Conservation (phyloP, 2,113 vertebrate genomes). For the Pollachius pollachius region DNA sequence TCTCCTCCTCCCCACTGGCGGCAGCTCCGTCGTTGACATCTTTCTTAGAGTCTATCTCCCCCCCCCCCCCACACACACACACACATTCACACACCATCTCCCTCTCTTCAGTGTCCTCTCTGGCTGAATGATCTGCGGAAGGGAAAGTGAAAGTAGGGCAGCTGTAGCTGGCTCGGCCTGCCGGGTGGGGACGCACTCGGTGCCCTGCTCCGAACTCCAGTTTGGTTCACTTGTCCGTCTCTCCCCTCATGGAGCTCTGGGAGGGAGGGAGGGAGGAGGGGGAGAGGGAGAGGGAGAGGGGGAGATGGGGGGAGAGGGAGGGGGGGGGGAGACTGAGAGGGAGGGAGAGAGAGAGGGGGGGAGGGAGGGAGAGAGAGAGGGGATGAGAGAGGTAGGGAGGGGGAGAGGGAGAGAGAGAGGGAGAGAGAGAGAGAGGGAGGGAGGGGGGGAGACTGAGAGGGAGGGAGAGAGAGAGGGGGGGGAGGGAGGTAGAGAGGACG, state of each 20-base stretch:
- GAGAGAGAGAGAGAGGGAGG: background rate
- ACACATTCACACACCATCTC: too few relatives aligned
- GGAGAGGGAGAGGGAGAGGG: background rate
- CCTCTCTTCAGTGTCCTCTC: background rate
- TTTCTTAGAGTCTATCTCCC: background rate
- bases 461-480: background rate
- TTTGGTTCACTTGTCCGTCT: constrained; percentile 11
- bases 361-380: background rate
- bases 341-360: background rate
- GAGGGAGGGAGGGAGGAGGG: background rate
- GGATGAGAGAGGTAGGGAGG: too few relatives aligned
- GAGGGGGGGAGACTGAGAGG: background rate
- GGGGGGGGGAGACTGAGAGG: background rate
- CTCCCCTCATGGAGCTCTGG: background rate
- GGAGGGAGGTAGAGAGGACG: background rate
- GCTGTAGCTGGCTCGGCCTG: constrained; percentile 16
- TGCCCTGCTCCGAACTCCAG: constrained; percentile 48
- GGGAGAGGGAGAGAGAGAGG: constrained; percentile 3
- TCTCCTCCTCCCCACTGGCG: constrained; percentile 1
- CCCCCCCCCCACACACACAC: too few relatives aligned
- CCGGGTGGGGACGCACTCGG: constrained; percentile 25
- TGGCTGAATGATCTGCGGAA: constrained; percentile 12
- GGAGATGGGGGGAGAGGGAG: background rate
- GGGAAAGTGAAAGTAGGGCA: constrained; percentile 49
- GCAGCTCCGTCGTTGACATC: background rate